A percentile compares a stretch with the other conserved stretches of the same genome.
Evolutionary conservation across 2,797 vertebrate species (phyloP).

Genomic region (Chromobotia macracanthus): DNA sequence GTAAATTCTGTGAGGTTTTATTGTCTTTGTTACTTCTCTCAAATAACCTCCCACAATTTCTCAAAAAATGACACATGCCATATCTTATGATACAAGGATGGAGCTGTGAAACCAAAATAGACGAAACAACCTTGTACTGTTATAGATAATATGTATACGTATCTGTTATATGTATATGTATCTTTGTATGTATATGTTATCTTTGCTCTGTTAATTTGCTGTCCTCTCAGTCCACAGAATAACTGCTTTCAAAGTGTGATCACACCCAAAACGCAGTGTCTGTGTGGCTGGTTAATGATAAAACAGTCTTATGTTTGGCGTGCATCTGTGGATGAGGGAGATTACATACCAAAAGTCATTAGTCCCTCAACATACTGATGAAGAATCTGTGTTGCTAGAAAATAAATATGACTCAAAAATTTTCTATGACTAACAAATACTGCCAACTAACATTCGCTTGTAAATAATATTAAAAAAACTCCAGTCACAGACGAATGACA

Average conservation of each 20-base stretch:
- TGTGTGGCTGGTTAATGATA: conserved; percentile 14
- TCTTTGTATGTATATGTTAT: conserved; percentile 42
- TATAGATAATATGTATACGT: too few species aligned
- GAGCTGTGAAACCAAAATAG: neutral
- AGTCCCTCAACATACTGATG: neutral
- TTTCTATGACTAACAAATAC: neutral
- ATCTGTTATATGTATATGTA: too few species aligned
- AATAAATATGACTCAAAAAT: neutral
- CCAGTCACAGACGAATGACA: neutral
- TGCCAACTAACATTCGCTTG: too few species aligned
- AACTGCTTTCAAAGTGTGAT: neutral
- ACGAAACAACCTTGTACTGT: too few species aligned
- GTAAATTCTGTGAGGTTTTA: conserved; percentile 37
- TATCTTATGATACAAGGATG: neutral
- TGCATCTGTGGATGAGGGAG: conserved; percentile 1
- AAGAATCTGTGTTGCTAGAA: neutral
- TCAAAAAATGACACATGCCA: too few species aligned
- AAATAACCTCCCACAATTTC: neutral
- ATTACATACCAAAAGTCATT: neutral
- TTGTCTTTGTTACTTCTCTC: conserved; percentile 39
- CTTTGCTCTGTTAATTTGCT: conserved; percentile 23
- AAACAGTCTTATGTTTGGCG: neutral
- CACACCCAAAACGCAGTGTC: conserved; percentile 4
- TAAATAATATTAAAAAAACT: too few species aligned
- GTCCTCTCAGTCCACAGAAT: conserved; percentile 4